Evolutionary conservation across 2,113 vertebrate genomes (phyloP).

Genomic region (Sminthopsis crassicaudata): DNA sequence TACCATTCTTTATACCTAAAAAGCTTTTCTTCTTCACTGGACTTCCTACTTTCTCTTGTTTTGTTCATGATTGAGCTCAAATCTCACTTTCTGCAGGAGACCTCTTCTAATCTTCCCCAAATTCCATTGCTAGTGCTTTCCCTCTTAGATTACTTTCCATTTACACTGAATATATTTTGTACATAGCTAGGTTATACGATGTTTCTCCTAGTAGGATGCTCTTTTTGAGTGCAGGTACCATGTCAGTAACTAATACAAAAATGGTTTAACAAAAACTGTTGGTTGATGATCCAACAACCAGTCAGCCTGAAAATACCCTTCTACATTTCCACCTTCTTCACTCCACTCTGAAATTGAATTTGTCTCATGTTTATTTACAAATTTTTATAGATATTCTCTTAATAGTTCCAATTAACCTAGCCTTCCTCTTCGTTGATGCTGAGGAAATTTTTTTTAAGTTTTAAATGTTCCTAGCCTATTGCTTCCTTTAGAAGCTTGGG

Average conservation of each 20-base stretch:
- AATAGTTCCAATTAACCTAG: not conserved
- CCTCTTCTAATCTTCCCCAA: not conserved
- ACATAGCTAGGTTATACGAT: not conserved
- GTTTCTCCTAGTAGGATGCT: not conserved
- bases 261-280: not conserved
- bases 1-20: not conserved
- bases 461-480: not conserved
- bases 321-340: not conserved
- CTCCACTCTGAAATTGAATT: not conserved
- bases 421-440: not conserved
- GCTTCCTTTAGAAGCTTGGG: not conserved
- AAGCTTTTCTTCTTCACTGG: not conserved
- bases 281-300: not conserved
- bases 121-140: not conserved
- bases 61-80: not conserved
- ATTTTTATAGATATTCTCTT: not conserved
- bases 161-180: not conserved
- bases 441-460: not conserved
- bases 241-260: not conserved
- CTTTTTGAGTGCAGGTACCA: not conserved
- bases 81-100: not conserved
- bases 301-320: not conserved
- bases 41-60: not conserved
- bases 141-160: not conserved
- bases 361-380: not conserved